Base-by-base conservation (phyloP, 2,113 vertebrate genomes). In the Xiphophorus couchianus region DNA sequence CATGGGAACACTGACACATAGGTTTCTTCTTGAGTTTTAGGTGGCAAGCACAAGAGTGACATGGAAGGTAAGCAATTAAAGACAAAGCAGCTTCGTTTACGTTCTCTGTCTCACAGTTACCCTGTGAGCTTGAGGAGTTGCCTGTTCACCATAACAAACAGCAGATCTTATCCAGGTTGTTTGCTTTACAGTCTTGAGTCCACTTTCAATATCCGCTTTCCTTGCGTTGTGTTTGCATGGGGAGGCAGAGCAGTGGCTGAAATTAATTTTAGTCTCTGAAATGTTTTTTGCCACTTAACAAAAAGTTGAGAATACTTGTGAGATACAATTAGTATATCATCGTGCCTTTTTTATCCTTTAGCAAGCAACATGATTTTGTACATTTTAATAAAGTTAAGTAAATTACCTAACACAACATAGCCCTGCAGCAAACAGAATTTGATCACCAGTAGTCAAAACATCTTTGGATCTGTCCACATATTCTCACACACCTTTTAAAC, bases 21-120 rank as follows among this genome's bases (percentile, higher is more conserved):
- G 69, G 85, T 69, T 66, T 82, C 77, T 84, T 77, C 84, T 91
- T 83, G 3, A 1, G 4, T 88, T 83, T 91, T 88, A 81, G 35
- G 84, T 86, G 71, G 80, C 86, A 69, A 48, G 74, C 61, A 78
- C 85, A 83, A 82, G 84, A 81, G 77, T 48, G 51, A 44, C 2
- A 37, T 37, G 35, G 10, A 37, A 37, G 35, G 69, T 28, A 19
- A 81, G 85, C 75, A 85, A 77, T 75, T 48, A 73, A 63, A 68
- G 28, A 84, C 70, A 87, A 85, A 83, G 65, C 78, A 68, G 33
- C 17, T 82, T 67, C 54, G 51, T 77, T 88, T 88, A 82, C 37
- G 62, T 74, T 71, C 68, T 79, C 28, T 64, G 71, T 35, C 69
- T 71, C 17, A 9, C 51, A n/a, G 22, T 19, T 42, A 58, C 78